Evolutionary conservation across 1,140 invertebrate genomes (phyloP), one percentile per base, ranked within the genome.

Genomic region (Cherax quadricarinatus): DNA sequence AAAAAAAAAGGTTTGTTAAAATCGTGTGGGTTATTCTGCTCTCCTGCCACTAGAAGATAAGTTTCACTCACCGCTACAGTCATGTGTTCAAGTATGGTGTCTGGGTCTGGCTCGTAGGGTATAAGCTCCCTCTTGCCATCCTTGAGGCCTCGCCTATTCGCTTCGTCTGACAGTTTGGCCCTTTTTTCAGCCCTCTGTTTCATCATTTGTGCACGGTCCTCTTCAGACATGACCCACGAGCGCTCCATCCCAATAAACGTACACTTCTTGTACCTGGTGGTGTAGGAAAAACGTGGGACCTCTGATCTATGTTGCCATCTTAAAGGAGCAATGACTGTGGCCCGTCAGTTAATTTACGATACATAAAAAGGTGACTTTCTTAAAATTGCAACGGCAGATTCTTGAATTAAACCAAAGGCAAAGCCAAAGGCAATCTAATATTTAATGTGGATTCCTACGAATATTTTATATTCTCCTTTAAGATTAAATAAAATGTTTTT

Each of bases 191-290:
- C 89, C 7, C 83, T 62, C 18, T 91, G 89, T 53, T 80, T 85
- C 89, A 91, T 91, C 89, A 85, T 75, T 30, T 86, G 89, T 24
- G 70, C 70, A 18, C 89, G 66, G 51, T 86, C 89, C 83, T 91
- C 89, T 70, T 91, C 89, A 6, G 89, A 91, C 89, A 91, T 91
- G 0, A 91, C 89, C 83, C 89, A 91, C 3, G 89, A 70, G 9
- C 82, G 73, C 57, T 91, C 89, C 89, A 91, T 91, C 49, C 89
- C 89, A 7, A 91, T 91, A 14, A 16, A 62, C 16, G 78, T 78
- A 53, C 89, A 91, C 53, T 91, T 91, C 73, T 86, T 84, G 89
- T 91, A 91, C 70, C 89, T 91, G 21, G n/a, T 53, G 4, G 3
- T 21, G 49, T 3, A 12, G 66, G 48, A 57, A 10, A 78, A 51